These are phyloP conservation scores for Anabas testudineus DNA, from an alignment of 2,797 vertebrate genomes.

Conservation along the genomic window DNA sequence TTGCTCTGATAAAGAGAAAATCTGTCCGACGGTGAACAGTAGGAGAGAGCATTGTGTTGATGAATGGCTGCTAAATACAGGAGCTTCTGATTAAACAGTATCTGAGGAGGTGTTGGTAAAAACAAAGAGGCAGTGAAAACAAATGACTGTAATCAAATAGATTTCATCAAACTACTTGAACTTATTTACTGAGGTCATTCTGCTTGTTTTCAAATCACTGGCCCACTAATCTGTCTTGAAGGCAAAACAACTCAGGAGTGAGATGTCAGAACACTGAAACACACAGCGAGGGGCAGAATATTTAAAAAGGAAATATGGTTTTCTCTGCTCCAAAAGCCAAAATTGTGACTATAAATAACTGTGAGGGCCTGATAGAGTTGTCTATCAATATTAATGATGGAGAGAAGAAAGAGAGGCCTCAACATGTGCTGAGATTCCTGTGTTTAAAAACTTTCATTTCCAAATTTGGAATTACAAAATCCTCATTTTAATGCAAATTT, in stretches of 20 bases:
- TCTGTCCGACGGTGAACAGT: constrained; percentile 49
- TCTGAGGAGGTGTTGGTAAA: constrained; percentile 43
- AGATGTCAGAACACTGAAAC: constrained; percentile 56
- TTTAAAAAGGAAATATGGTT: constrained; percentile 41
- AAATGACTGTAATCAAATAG: constrained; percentile 58
- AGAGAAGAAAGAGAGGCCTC: neutral
- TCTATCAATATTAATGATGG: constrained; percentile 28
- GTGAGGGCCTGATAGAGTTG: neutral
- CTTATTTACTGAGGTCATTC: constrained; percentile 48
- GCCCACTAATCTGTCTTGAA: constrained; percentile 55
- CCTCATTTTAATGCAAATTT: neutral
- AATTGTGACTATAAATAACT: constrained; percentile 33
- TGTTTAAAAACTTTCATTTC: constrained; percentile 1
- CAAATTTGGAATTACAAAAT: constrained; percentile 1
- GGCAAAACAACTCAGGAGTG: constrained; percentile 59
- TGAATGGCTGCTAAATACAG: constrained; percentile 58
- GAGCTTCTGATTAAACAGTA: constrained; percentile 48
- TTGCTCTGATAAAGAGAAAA: constrained; percentile 48
- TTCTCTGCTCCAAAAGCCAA: constrained; percentile 27
- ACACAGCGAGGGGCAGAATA: constrained; percentile 47
- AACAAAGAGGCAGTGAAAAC: constrained; percentile 40
- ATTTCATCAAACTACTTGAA: constrained; percentile 62
- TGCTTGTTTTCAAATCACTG: constrained; percentile 46
- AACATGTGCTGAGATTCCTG: neutral
- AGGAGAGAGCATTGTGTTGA: constrained; percentile 51